Evolutionary conservation across 23 tunicate genomes (phyloP), one percentile per base, ranked within the genome.

Genomic region (Clavelina lepadiformis): DNA sequence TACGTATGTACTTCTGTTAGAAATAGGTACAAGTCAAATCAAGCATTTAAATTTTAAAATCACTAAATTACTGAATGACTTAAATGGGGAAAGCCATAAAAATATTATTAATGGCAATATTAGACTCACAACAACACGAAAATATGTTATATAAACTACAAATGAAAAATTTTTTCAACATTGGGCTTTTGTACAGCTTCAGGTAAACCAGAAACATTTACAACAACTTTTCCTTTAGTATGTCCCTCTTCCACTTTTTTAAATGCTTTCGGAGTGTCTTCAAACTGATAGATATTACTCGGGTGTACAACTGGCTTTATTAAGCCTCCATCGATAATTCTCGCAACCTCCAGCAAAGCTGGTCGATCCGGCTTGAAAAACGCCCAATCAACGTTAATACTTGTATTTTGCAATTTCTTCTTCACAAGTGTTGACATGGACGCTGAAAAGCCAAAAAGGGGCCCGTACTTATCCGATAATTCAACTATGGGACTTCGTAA

Each of bases 181-280:
- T 58, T 1, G 5, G 86, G 76, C 68, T 88, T 88, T 31, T 63
- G 46, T 25, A 84, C 61, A 19, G 78, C 82, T 80, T 88, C 96
- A 28, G 96, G 76, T 28, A 73, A 46, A 1, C 85, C 96, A 3
- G 96, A 88, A 67, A 88, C 88, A 68, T 88, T 88, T 5, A 88
- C 46, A 6, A 68, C 96, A 47, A 74, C 61, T 55, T 88, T 88
- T 24, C 96, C 96, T 68, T 80, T 80, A 3, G 72, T 67, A 35
- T 64, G 72, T 3, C 96, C 96, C 20, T 54, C 62, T 11, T 36
- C 30, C 19, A 88, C 59, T 44, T 33, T 15, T 52, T 80, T 69
- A 61, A 80, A 88, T 3, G 87, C 96, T 50, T 66, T 54, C 8
- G 82, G 82, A 0, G 74, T 82, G 61, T 88, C 78, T 19, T 79